Conservation (phyloP, 2,113 vertebrate genomes). For the Phycodurus eques region DNA sequence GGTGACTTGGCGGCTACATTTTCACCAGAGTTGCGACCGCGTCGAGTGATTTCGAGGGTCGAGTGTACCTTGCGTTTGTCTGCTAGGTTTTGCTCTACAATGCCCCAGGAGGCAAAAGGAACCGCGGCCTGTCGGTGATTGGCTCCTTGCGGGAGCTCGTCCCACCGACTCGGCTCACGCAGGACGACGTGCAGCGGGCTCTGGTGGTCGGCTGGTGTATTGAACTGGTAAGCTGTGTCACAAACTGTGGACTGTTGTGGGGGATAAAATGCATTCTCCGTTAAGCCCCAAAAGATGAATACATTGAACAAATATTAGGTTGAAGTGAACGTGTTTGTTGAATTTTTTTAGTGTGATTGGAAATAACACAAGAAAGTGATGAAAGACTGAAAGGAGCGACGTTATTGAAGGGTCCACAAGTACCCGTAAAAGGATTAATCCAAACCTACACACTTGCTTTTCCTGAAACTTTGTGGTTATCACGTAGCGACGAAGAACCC, state of each 20-base stretch:
- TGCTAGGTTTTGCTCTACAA: constrained; percentile 84
- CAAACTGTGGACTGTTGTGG: neutral
- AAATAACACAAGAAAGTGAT: too few species aligned
- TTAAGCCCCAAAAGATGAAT: too few species aligned
- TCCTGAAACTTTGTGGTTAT: too few species aligned
- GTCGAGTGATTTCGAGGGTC: neutral
- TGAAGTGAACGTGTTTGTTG: too few species aligned
- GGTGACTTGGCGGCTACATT: constrained; percentile 50
- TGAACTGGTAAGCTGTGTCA: constrained; percentile 74
- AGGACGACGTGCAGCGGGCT: constrained; percentile 73
- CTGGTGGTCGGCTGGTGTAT: constrained; percentile 91
- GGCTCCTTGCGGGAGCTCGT: constrained; percentile 76
- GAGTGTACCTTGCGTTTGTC: neutral
- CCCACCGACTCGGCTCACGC: constrained; percentile 59
- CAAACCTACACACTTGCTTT: too few species aligned
- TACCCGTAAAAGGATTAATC: too few species aligned
- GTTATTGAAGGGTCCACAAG: too few species aligned
- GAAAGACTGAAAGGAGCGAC: too few species aligned
- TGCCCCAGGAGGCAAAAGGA: constrained; percentile 82
- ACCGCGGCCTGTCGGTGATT: constrained; percentile 86
- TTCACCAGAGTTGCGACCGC: neutral
- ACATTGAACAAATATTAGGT: too few species aligned
- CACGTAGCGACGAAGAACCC: too few species aligned
- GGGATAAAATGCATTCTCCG: too few species aligned
- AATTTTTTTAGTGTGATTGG: too few species aligned